Evolutionary conservation across 2,113 vertebrate species (phyloP).

Genomic region (Misgurnus mizolepis): DNA sequence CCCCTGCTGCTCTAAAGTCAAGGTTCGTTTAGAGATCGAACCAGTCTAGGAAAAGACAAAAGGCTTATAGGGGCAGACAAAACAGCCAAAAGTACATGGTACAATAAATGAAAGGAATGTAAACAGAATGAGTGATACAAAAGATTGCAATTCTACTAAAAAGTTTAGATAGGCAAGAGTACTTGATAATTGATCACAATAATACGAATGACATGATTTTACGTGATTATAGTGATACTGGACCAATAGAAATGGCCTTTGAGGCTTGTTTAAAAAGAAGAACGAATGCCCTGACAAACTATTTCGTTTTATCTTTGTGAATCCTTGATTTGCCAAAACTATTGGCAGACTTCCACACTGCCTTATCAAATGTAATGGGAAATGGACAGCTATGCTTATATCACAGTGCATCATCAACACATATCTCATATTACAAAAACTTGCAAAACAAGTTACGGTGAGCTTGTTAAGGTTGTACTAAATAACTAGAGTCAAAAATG

Average conservation of each 20-base stretch:
- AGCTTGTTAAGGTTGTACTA: not conserved
- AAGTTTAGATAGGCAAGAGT: too few relatives aligned
- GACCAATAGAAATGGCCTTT: too few relatives aligned
- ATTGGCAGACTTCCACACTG: too few relatives aligned
- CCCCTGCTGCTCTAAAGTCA: not conserved
- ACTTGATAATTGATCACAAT: too few relatives aligned
- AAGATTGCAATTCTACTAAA: not conserved
- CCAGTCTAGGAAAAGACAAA: not conserved
- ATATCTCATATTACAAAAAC: constrained; percentile 9
- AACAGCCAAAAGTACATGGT: not conserved
- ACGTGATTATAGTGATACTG: too few relatives aligned
- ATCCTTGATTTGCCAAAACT: too few relatives aligned
- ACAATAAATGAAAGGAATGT: not conserved
- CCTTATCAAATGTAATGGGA: too few relatives aligned
- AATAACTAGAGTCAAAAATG: not conserved
- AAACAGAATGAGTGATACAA: not conserved
- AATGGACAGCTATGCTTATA: not conserved
- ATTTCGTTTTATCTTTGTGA: too few relatives aligned
- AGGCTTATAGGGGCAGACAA: not conserved
- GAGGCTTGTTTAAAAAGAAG: too few relatives aligned
- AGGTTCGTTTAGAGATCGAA: not conserved
- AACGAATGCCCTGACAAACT: too few relatives aligned
- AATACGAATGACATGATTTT: too few relatives aligned
- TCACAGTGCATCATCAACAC: not conserved
- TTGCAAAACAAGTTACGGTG: constrained; percentile 12